Evolutionary conservation across 2,888 invertebrate genomes (phyloP).

Genomic region (Ypsolopha sequella): DNA sequence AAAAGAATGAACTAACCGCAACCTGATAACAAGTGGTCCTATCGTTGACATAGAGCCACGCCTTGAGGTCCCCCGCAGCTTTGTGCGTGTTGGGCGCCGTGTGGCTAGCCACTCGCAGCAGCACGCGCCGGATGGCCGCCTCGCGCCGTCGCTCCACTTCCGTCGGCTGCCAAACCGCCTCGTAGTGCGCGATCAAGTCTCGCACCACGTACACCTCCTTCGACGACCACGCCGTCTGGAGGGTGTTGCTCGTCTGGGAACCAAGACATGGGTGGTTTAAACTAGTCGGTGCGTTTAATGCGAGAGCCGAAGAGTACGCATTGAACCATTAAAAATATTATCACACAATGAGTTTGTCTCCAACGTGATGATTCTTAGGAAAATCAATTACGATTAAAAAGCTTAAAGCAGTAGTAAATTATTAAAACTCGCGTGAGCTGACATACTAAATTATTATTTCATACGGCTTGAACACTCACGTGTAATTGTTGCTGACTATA

Average conservation of each 20-base stretch:
- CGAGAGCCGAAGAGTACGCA: no score
- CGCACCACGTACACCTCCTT: conserved; percentile 81
- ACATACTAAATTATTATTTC: no score
- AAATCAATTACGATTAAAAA: no score
- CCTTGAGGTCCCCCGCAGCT: conserved; percentile 81
- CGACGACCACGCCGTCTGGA: conserved; percentile 71
- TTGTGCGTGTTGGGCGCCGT: conserved; percentile 61
- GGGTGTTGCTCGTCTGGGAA: conserved; percentile 46
- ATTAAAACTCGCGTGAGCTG: no score
- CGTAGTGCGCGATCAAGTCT: conserved; percentile 82
- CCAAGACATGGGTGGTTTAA: neutral
- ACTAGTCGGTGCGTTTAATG: no score
- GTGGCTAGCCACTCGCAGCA: conserved; percentile 77
- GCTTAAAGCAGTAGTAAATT: no score
- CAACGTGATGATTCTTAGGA: no score
- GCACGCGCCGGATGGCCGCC: conserved; percentile 79
- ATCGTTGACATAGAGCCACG: conserved; percentile 82
- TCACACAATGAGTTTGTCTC: no score
- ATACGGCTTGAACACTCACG: no score
- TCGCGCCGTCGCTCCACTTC: conserved; percentile 81
- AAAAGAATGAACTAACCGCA: conserved; percentile 57
- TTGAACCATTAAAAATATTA: no score
- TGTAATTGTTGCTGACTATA: no score
- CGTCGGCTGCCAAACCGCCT: conserved; percentile 85
- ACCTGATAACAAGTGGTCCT: conserved; percentile 68